Evolutionary conservation across 2,113 vertebrate species (phyloP).

Genomic region (Pachypanchax playfairii): DNA sequence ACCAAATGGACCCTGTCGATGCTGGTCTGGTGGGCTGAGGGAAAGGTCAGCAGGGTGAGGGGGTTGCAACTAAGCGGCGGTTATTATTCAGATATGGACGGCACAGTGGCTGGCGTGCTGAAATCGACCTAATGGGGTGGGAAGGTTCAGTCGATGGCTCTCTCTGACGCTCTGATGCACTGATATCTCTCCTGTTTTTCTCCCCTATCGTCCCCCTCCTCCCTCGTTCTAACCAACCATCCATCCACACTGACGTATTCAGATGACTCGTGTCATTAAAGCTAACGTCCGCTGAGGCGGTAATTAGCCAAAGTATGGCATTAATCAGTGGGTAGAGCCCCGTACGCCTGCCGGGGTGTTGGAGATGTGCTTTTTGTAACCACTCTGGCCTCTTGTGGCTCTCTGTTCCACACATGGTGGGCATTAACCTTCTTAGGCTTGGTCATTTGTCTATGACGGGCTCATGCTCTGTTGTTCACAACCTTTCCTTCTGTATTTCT

Average conservation of each 20-base stretch:
- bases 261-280: conserved; percentile 83
- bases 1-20: conserved; percentile 71
- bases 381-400: conserved; percentile 52
- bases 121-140: conserved; percentile 80
- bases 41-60: conserved; percentile 54
- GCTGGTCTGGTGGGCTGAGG: conserved; percentile 66
- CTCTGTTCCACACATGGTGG: conserved; percentile 72
- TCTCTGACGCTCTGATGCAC: conserved; percentile 72
- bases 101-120: conserved; percentile 53
- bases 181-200: conserved; percentile 69
- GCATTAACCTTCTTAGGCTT: conserved; percentile 75
- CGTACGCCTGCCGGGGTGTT: conserved; percentile 67
- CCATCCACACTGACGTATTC: conserved; percentile 76
- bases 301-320: conserved; percentile 82
- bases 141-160: conserved; percentile 76
- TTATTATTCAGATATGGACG: conserved; percentile 77
- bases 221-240: conserved; percentile 55
- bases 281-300: conserved; percentile 75
- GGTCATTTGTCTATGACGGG: conserved; percentile 74
- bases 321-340: conserved; percentile 78
- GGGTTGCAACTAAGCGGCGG: conserved; percentile 61
- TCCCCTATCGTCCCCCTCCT: conserved; percentile 35
- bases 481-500: conserved; percentile 45
- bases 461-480: conserved; percentile 49
- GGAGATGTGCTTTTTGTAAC: conserved; percentile 66